These are phyloP conservation scores for Incurvaria masculella DNA, from an alignment of 2,888 invertebrate genomes.

Conservation along the genomic window DNA sequence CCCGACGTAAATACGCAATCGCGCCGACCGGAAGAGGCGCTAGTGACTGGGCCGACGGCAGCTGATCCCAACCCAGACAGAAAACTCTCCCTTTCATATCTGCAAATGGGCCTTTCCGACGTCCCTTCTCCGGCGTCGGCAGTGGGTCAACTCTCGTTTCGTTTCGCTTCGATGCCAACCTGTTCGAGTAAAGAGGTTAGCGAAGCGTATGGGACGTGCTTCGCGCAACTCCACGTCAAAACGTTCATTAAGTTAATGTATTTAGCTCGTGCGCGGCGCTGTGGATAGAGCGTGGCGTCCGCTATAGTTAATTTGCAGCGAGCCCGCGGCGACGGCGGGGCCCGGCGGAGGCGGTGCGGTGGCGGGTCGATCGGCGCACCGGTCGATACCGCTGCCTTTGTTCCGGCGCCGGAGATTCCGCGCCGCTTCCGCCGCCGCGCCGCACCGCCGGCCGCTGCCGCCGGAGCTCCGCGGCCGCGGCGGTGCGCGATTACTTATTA, in stretches of 20 bases:
- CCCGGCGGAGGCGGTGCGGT: conserved; percentile 25
- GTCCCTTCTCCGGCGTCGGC: conserved; percentile 21
- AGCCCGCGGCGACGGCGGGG: conserved; percentile 28
- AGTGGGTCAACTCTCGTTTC: conserved; percentile 26
- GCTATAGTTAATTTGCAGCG: conserved; percentile 7
- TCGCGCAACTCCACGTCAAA: neutral
- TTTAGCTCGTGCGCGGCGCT: conserved; percentile 24
- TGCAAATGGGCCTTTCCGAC: conserved; percentile 31
- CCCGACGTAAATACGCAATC: neutral
- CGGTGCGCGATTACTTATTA: conserved; percentile 54
- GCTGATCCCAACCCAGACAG: conserved; percentile 22
- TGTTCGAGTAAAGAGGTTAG: neutral
- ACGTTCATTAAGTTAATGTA: conserved; percentile 3
- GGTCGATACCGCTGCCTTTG: conserved; percentile 51
- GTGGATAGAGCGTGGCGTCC: conserved; percentile 29
- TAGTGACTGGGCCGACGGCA: neutral
- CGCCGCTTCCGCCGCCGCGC: conserved; percentile 46
- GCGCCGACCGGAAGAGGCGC: neutral
- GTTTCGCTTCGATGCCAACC: neutral
- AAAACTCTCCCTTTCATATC: conserved; percentile 27
- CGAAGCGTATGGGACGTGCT: neutral
- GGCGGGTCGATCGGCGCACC: conserved; percentile 39
- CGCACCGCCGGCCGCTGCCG: conserved; percentile 9
- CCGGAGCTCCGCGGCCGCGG: too few species aligned
- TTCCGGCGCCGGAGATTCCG: conserved; percentile 46